phyloP scores from a whole-genome alignment of 2,113 vertebrate genomes.

The Benitochromis conjunctus region DNA sequence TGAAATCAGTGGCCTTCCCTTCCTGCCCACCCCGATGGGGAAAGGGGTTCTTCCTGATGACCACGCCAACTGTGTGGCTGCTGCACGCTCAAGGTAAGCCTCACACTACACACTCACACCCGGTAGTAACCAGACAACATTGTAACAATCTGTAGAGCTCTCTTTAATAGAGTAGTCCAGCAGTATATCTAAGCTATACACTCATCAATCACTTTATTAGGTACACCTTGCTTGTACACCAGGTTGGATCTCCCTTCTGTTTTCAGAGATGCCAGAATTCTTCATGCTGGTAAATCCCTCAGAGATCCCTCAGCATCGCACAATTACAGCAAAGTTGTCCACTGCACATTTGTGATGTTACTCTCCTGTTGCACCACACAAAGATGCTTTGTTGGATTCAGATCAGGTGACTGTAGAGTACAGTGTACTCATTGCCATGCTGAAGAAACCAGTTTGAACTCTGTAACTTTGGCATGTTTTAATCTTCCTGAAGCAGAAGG shows the following conservation, averaged over 20 bases:
- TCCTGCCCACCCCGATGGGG: slow-evolving; percentile 95
- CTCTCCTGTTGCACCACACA: too few relatives aligned
- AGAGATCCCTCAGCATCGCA: too few relatives aligned
- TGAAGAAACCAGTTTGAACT: neutral
- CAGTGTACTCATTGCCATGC: too few relatives aligned
- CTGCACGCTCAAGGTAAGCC: slow-evolving; percentile 87
- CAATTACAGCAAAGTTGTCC: too few relatives aligned
- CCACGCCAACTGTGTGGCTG: slow-evolving; percentile 87
- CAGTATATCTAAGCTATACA: neutral
- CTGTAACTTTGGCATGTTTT: neutral
- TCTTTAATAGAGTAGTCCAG: neutral
- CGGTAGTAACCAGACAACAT: neutral
- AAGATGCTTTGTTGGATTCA: too few relatives aligned
- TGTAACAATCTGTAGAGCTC: neutral
- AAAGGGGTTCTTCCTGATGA: slow-evolving; percentile 92
- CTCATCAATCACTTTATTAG: too few relatives aligned
- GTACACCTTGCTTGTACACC: too few relatives aligned
- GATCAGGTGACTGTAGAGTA: too few relatives aligned
- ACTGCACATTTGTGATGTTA: too few relatives aligned
- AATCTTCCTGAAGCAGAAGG: neutral
- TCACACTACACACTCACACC: neutral
- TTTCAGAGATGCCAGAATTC: too few relatives aligned
- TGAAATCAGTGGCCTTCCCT: slow-evolving; percentile 82
- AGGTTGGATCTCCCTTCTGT: too few relatives aligned
- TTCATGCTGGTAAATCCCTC: too few relatives aligned